Evolutionary conservation across 2,113 vertebrate species (phyloP).

Genomic region (Galbula dea): DNA sequence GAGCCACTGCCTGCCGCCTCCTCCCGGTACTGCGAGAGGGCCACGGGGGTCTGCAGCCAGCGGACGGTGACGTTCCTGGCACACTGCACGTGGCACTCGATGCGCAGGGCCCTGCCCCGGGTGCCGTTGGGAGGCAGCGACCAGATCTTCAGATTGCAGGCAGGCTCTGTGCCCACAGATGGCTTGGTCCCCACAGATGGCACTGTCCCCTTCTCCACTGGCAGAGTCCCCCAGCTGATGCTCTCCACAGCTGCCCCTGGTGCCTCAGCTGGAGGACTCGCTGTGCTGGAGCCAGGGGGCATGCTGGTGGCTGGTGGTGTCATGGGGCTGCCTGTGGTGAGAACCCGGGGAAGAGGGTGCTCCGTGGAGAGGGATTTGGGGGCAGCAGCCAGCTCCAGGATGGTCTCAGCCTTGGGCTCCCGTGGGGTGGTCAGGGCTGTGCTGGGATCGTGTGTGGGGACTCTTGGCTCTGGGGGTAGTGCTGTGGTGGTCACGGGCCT

Average conservation of each 20-base stretch:
- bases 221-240: not conserved
- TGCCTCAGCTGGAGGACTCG: rapidly evolving
- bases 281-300: rapidly evolving
- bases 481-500: rapidly evolving
- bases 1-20: not conserved
- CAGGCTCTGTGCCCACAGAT: rapidly evolving
- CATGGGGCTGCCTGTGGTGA: rapidly evolving
- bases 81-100: slow-evolving; percentile 22
- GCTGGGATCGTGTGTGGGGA: rapidly evolving
- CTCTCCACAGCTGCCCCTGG: rapidly evolving
- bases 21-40: slow-evolving; percentile 16
- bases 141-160: not conserved
- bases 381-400: not conserved
- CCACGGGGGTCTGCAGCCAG: slow-evolving; percentile 57
- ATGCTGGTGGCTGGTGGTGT: rapidly evolving
- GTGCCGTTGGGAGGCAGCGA: not conserved
- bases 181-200: not conserved
- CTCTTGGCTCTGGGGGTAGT: rapidly evolving
- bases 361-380: rapidly evolving
- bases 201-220: rapidly evolving
- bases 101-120: not conserved
- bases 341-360: rapidly evolving
- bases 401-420: rapidly evolving
- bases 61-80: rapidly evolving
- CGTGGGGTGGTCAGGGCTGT: not conserved